phyloP scores from a whole-genome alignment of 2,113 vertebrate genomes.

The Callipepla squamata region DNA sequence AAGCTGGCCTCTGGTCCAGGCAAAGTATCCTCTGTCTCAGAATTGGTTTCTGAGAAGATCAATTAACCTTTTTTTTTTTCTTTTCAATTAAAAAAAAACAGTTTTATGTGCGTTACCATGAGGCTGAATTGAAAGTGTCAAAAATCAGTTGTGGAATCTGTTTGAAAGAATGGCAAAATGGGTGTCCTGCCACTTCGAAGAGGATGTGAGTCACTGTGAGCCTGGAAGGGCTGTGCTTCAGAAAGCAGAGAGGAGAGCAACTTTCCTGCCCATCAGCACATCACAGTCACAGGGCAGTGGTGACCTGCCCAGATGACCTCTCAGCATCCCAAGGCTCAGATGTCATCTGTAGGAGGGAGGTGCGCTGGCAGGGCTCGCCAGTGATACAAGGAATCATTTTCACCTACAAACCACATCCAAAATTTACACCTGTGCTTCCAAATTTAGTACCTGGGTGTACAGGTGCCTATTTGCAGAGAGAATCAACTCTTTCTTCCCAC shows the following conservation, averaged over 20 bases:
- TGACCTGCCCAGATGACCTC: neutral
- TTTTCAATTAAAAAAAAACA: no score
- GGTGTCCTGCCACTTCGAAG: neutral
- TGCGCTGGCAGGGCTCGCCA: neutral
- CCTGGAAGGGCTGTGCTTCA: neutral
- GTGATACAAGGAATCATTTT: neutral
- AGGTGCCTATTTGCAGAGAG: neutral
- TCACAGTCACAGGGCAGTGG: neutral
- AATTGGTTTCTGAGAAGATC: neutral
- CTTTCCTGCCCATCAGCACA: neutral
- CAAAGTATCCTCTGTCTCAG: neutral
- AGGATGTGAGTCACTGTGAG: neutral
- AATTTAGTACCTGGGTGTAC: neutral
- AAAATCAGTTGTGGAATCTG: neutral
- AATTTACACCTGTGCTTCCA: neutral
- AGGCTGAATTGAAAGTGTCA: no score
- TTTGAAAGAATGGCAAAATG: neutral
- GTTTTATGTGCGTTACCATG: neutral
- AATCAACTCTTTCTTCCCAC: neutral
- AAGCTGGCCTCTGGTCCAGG: neutral
- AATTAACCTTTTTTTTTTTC: neutral
- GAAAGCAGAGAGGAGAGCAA: neutral
- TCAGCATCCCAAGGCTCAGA: neutral
- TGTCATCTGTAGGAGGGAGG: accelerated
- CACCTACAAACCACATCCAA: neutral